Base-by-base conservation (phyloP, 2,888 invertebrate species). In the Pachydiplax longipennis region DNA sequence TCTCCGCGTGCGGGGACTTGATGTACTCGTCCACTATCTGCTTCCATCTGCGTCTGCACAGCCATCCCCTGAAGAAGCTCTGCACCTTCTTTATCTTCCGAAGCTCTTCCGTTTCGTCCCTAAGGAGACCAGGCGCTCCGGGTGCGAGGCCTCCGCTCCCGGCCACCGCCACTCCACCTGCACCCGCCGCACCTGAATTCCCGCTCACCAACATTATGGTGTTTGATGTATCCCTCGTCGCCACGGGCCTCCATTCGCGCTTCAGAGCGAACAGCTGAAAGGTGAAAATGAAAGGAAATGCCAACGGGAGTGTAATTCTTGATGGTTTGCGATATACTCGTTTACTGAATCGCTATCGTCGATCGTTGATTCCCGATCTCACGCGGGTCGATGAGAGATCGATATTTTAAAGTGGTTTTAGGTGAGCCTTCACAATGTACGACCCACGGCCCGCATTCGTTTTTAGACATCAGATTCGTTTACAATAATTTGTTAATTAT, bases 21-120 rank as follows among this genome's bases (percentile, higher is more conserved):
- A 98, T 98, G 94, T 98, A 98, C 93, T 98, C 97, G 92, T 98
- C 98, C 31, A 98, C 98, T 91, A 98, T 98, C 94, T 98, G 98
- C 94, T 98, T 98, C 98, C 98, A 98, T 80, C 98, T 95, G 13
- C 98, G 95, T 18, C 98, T 95, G 93, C 98, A 98, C 91, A 98
- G 94, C 98, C 98, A 98, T 18, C 98, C 98, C 10, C 98, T 96
- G 94, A 98, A 98, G 94, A 98, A 98, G 93, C 98, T 98, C 95
- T 98, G 97, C 25, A 95, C 95, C 93, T 95, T 95, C 94, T 98
- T 98, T 92, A 98, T 98, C 94, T 98, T 98, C 92, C 96, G 95
- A 91, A 98, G 95, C 93, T 98, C 98, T n/a, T 95, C 95, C 0
- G 96, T 96, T 92, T 97, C 91, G 92, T 92, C 92, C 92, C 92